phyloP scores from a whole-genome alignment of 2,797 vertebrate genomes.

The Apodemus agrarius region DNA sequence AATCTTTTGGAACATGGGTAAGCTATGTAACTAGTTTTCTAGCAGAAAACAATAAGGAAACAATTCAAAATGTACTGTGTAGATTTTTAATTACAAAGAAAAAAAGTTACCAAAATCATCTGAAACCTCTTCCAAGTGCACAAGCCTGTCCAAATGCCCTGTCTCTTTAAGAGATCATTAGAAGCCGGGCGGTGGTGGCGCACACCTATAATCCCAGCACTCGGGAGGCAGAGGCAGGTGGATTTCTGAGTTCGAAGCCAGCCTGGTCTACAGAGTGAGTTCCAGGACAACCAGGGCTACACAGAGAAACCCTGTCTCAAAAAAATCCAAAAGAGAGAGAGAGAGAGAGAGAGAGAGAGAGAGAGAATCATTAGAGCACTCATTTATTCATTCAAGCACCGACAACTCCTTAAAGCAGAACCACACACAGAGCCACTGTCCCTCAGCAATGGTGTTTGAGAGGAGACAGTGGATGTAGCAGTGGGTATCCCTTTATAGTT shows the following conservation, averaged over 20 bases:
- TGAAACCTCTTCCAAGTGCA: neutral
- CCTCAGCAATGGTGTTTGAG: neutral
- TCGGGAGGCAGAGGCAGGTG: too few species aligned
- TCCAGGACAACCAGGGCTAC: too few species aligned
- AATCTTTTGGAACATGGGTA: conserved; percentile 4
- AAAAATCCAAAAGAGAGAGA: too few species aligned
- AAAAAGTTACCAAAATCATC: conserved; percentile 25
- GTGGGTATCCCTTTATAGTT: neutral
- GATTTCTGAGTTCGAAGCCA: too few species aligned
- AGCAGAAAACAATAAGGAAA: too few species aligned
- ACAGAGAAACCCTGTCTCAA: too few species aligned
- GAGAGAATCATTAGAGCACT: neutral
- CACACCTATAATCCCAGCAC: too few species aligned
- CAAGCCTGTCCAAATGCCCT: neutral
- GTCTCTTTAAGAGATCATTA: conserved; percentile 1
- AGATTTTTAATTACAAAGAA: conserved; percentile 23
- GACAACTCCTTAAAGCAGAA: neutral
- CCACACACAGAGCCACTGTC: neutral
- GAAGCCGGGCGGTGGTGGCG: too few species aligned
- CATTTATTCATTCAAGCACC: neutral
- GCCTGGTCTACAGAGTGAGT: too few species aligned
- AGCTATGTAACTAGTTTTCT: neutral
- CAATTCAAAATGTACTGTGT: neutral
- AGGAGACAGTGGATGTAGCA: too few species aligned
- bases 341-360: too few species aligned